Conservation (phyloP, 1,140 invertebrate genomes). For the Drosophila setifemur region DNA sequence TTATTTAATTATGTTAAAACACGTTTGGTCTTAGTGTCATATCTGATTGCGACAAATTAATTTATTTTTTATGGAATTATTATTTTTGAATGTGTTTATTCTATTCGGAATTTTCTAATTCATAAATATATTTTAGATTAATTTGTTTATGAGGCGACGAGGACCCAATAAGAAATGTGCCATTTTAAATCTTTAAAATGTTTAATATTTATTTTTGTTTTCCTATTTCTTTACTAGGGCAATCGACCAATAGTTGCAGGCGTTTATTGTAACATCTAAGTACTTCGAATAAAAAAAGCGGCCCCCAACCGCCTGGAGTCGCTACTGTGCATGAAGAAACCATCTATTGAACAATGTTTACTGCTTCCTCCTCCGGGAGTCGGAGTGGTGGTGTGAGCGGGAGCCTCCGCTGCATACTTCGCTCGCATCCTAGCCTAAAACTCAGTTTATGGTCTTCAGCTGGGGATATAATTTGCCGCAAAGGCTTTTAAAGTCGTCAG, state of each 20-base stretch:
- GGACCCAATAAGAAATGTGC: no score
- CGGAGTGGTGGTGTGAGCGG: conserved; percentile 7
- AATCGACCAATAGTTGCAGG: conserved; percentile 29
- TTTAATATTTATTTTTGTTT: no score
- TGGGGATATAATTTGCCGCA: conserved; percentile 84
- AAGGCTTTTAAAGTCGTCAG: conserved; percentile 88
- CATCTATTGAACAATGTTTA: conserved; percentile 23
- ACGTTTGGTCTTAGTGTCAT: no score
- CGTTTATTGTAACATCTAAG: background rate
- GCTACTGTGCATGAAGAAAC: conserved; percentile 8
- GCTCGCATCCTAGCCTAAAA: conserved; percentile 27
- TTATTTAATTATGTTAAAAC: no score
- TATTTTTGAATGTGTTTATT: no score
- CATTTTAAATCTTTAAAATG: no score
- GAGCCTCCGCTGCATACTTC: background rate
- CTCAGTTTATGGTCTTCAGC: conserved; percentile 70
- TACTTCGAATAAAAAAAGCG: conserved; percentile 29
- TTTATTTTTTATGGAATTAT: no score
- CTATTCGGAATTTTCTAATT: no score
- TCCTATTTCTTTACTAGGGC: conserved; percentile 42
- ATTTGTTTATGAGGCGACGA: no score
- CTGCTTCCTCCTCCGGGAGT: conserved; percentile 13
- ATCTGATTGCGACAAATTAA: no score
- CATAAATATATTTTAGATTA: no score
- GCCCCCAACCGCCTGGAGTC: conserved; percentile 33